Conservation (phyloP, 2,113 vertebrate genomes). For the Falco punctatus region DNA sequence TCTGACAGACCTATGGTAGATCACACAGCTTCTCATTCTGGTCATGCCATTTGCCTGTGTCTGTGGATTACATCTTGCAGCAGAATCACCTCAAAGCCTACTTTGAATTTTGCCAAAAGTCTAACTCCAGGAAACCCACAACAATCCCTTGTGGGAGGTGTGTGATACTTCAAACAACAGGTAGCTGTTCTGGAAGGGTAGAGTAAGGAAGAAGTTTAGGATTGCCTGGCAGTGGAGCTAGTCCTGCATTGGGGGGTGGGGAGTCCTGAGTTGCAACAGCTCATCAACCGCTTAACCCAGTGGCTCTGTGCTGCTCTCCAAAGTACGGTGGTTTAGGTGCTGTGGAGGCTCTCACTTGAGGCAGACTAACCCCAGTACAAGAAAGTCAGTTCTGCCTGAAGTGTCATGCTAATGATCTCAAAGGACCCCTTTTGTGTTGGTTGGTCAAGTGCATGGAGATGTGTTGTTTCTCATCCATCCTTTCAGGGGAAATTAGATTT, state of each 20-base stretch:
- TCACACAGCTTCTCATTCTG: not conserved
- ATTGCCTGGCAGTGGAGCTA: not conserved
- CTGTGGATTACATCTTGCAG: not conserved
- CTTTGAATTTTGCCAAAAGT: not conserved
- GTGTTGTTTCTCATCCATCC: fast-evolving
- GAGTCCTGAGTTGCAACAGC: not conserved
- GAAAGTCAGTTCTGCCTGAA: not conserved
- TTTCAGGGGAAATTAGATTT: not conserved
- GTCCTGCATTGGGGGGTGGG: too few species aligned
- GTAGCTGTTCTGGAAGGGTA: not conserved
- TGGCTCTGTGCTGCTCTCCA: not conserved
- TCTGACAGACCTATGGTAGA: not conserved
- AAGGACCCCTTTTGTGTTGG: not conserved
- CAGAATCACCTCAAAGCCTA: not conserved
- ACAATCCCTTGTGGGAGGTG: not conserved
- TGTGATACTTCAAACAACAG: not conserved
- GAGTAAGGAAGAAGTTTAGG: not conserved
- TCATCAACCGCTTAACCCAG: not conserved
- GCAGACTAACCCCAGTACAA: not conserved
- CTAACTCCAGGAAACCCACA: not conserved
- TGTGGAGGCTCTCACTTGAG: not conserved
- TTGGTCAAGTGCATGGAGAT: not conserved
- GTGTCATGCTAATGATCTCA: not conserved
- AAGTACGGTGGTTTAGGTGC: not conserved
- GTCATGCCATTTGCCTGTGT: not conserved